Base-by-base conservation (phyloP, 2,888 invertebrate species). In the Ommatoiulus sabulosus region DNA sequence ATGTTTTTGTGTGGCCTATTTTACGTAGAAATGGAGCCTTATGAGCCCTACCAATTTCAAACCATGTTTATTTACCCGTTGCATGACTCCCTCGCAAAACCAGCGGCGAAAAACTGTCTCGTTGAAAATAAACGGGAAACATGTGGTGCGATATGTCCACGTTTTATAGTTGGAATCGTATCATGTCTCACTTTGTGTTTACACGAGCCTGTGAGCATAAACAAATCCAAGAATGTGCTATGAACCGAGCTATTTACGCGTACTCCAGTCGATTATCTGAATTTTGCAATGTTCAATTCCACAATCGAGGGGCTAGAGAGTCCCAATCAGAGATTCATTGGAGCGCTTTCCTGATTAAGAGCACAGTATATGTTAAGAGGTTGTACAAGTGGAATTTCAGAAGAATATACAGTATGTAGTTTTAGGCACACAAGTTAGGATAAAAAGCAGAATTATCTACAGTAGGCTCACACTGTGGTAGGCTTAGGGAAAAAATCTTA, bases 111-210 rank as follows among this genome's bases (percentile, higher is more conserved):
- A 46, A 52, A 12, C 52, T 15, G 52, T 52, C 52, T 3, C 63
- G 20, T 63, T 5, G 63, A 63, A 63, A 63, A 57, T 17, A 17
- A 63, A 63, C 20, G 63, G 20, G 4, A 63, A 63, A 20, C 63
- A 63, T 20, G 63, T 63, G 63, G 63, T 63, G 63, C 20, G 63
- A 63, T 20, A 63, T 63, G 63, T 63, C 63, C 63, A 63, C n/a
- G 3, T 35, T 63, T 63, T 63, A 63, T 63, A 20, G 63, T 5
- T 20, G n/a, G 20, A 4, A 0, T 63, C 63, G 15, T 63, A 63
- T 63, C 63, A 6, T 3, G 8, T 20, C 63, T n/a, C 63, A 63
- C 63, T 63, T 63, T 63, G 63, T 63, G 63, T 63, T 63, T 63
- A 63, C 63, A 63, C 20, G 63, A 10, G 63, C 63, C 63, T 20